A percentile compares a stretch with the other conserved stretches of the same genome.
phyloP scores from a whole-genome alignment of 2,797 vertebrate genomes.

The Micropoecilia bifurca region DNA sequence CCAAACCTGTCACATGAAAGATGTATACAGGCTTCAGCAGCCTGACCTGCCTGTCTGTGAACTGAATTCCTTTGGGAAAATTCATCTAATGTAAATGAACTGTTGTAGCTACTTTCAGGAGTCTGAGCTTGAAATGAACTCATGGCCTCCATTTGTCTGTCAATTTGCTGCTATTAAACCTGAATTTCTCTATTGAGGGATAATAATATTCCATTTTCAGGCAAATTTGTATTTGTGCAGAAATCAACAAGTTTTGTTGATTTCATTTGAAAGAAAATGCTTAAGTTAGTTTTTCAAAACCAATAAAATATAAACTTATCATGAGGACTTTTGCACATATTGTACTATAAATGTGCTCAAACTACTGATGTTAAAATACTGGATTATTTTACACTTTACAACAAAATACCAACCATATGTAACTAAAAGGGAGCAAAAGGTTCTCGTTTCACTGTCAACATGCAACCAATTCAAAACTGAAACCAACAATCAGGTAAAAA shows the following conservation, averaged over 20 bases:
- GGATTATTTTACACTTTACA: neutral
- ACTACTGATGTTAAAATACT: neutral
- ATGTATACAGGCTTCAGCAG: neutral
- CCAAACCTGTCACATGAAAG: constrained; percentile 10
- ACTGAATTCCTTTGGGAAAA: constrained; percentile 1
- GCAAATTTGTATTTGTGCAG: neutral
- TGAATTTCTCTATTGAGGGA: neutral
- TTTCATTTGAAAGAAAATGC: neutral
- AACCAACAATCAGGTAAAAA: neutral
- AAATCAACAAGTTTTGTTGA: neutral
- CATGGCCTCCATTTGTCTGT: neutral
- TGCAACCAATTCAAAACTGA: neutral
- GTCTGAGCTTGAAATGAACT: constrained; percentile 23
- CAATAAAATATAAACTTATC: neutral
- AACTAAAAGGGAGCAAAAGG: neutral
- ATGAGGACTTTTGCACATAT: neutral
- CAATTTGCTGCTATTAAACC: neutral
- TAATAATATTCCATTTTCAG: neutral
- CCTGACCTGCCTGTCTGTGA: neutral
- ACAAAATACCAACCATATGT: neutral
- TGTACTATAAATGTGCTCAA: neutral
- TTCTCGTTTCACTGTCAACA: neutral
- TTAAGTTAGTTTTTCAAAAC: neutral
- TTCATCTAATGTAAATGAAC: constrained; percentile 20
- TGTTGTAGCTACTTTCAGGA: neutral